phyloP scores from a whole-genome alignment of 35 echinoderm and acorn worm species.

The Amphiura filiformis region DNA sequence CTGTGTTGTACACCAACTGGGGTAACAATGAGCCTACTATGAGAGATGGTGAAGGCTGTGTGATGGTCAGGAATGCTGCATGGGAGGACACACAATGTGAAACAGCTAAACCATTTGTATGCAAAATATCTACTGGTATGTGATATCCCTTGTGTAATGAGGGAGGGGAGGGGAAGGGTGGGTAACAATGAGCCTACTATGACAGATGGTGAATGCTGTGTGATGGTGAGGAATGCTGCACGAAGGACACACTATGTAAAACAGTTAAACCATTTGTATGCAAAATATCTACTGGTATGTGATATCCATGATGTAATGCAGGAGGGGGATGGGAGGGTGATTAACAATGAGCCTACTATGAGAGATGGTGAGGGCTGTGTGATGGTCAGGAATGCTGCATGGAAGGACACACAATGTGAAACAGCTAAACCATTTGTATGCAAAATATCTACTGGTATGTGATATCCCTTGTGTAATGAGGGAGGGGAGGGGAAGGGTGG shows the following conservation, averaged over 20 bases:
- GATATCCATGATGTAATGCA: no score
- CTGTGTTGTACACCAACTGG: conserved; percentile 75
- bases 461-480: no score
- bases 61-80: conserved; percentile 41
- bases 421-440: conserved; percentile 43
- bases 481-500: no score
- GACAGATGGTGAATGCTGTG: conserved; percentile 66
- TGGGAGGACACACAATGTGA: conserved; percentile 86
- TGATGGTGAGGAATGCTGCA: conserved; percentile 42
- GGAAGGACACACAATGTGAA: conserved; percentile 81
- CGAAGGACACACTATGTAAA: conserved; percentile 80
- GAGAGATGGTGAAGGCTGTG: conserved; percentile 69
- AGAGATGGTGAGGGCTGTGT: conserved; percentile 76
- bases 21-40: conserved; percentile 63
- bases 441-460: conserved; percentile 74
- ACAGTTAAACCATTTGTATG: conserved; percentile 43
- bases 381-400: conserved; percentile 42
- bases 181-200: conserved; percentile 63
- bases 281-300: conserved; percentile 74
- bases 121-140: conserved; percentile 79
- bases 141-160: no score
- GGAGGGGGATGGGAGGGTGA: no score
- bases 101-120: conserved; percentile 35
- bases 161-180: no score
- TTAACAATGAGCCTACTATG: conserved; percentile 56